Evolutionary conservation across 2,888 invertebrate genomes (phyloP), one percentile per base, ranked within the genome.

Genomic region (Limenitis arthemis): DNA sequence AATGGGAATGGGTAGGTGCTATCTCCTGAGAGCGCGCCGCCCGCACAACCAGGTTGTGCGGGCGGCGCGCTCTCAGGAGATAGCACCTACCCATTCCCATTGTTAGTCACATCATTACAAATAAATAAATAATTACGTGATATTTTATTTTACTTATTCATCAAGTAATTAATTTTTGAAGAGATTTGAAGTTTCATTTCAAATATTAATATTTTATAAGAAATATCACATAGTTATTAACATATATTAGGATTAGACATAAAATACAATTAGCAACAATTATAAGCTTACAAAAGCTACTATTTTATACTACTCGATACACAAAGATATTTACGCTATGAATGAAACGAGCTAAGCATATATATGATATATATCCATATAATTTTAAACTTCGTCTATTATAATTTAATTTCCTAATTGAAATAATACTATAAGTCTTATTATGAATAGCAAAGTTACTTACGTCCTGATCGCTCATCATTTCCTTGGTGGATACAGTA

Each of bases 381-480:
- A 3, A 20, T 20, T 20, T 20, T 20, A 20, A 20, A 20, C 20
- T 20, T 20, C 20, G n/a, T n/a, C 20, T 20, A 20, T 20, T n/a
- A n/a, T n/a, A n/a, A n/a, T n/a, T n/a, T n/a, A n/a, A n/a, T n/a
- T n/a, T n/a, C n/a, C n/a, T n/a, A n/a, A 5, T 37, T 5, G 6
- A 44, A 34, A 37, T 11, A 30, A 44, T 6, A 36, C 11, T 36
- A 0, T n/a, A 8, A 11, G 11, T 1, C n/a, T 9, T 30, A 39
- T 6, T 29, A 32, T 9, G 31, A 8, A 29, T 12, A 8, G 31
- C 8, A 39, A 36, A 20, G 32, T n/a, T 12, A 93, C 94, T 93
- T 79, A 95, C 95, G 78, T 96, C 96, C 68, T 95, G 94, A 67
- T 95, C 95, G 60, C 93, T 94, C 88, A 97, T 95, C 96, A 97